These are phyloP conservation scores for Paramuricea clavata DNA, from an alignment of 92 coral and sea anemone species.

Conservation along the genomic window DNA sequence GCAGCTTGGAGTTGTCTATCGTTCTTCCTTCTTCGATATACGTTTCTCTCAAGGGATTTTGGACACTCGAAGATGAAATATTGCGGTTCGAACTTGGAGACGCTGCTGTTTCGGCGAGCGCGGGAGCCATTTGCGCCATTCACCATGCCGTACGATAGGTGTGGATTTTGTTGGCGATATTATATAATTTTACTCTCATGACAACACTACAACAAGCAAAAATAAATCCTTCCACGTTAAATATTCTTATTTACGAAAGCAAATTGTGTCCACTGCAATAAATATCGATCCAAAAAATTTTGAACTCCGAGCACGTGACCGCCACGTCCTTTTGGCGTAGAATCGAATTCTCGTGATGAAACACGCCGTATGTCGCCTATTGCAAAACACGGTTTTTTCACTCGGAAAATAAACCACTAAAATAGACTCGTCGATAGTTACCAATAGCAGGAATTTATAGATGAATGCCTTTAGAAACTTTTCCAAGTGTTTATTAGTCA, in stretches of 20 bases:
- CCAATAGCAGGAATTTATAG: slow-evolving; percentile 11
- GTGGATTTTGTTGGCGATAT: too few relatives aligned
- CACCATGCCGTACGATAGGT: slow-evolving; percentile 96
- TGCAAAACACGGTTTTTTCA: slow-evolving; percentile 33
- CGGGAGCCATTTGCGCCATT: slow-evolving; percentile 99
- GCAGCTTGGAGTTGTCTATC: slow-evolving; percentile 76
- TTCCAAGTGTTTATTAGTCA: background rate
- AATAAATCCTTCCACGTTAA: slow-evolving; percentile 53
- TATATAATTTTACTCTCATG: slow-evolving; percentile 63
- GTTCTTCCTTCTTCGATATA: slow-evolving; percentile 75
- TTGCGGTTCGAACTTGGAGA: slow-evolving; percentile 99
- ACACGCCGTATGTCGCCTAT: slow-evolving; percentile 79
- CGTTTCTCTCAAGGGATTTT: slow-evolving; percentile 39
- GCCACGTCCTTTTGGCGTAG: slow-evolving; percentile 99
- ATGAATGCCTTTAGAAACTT: slow-evolving; percentile 10
- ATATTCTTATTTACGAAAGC: slow-evolving; percentile 58
- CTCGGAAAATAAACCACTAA: slow-evolving; percentile 32
- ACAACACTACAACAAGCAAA: slow-evolving; percentile 47
- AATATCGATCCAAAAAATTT: slow-evolving; percentile 85
- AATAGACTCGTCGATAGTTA: background rate
- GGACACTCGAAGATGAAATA: slow-evolving; percentile 87
- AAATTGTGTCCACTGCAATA: slow-evolving; percentile 53
- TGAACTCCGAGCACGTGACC: slow-evolving; percentile 99
- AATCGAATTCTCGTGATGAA: slow-evolving; percentile 98
- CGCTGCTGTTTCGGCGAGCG: slow-evolving; percentile 99